phyloP scores from a whole-genome alignment of 2,113 vertebrate species.

The Chionomys nivalis region DNA sequence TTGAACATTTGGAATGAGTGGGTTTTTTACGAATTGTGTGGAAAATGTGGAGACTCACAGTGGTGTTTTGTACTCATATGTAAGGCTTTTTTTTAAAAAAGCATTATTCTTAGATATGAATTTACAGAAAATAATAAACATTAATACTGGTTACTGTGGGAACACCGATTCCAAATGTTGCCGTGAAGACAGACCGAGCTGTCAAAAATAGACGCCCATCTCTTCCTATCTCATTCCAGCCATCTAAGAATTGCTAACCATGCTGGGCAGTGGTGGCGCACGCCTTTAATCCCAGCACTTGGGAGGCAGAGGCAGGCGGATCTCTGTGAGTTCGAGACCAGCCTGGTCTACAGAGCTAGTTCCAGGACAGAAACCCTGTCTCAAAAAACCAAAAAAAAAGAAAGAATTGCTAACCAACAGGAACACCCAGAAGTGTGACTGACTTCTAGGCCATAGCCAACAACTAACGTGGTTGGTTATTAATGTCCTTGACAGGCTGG shows the following conservation, averaged over 20 bases:
- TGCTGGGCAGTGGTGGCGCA: too few relatives aligned
- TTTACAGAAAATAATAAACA: neutral
- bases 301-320: too few relatives aligned
- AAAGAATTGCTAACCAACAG: neutral
- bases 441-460: neutral
- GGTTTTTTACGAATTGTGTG: neutral
- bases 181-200: neutral
- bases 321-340: too few relatives aligned
- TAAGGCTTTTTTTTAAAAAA: neutral
- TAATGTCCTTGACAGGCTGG: neutral
- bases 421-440: neutral
- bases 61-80: neutral
- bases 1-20: neutral
- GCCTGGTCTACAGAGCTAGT: too few relatives aligned
- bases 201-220: neutral
- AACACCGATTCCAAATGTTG: neutral
- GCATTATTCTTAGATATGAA: neutral
- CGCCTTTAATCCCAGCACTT: too few relatives aligned
- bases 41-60: neutral
- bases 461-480: neutral
- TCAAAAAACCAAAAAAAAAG: too few relatives aligned
- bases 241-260: neutral
- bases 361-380: too few relatives aligned
- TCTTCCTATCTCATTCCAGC: slow-evolving; percentile 12
- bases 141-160: neutral